A percentile compares a stretch with the other conserved stretches of the same genome.
Evolutionary conservation across 2,797 vertebrate species (phyloP).

Genomic region (Falco columbarius): DNA sequence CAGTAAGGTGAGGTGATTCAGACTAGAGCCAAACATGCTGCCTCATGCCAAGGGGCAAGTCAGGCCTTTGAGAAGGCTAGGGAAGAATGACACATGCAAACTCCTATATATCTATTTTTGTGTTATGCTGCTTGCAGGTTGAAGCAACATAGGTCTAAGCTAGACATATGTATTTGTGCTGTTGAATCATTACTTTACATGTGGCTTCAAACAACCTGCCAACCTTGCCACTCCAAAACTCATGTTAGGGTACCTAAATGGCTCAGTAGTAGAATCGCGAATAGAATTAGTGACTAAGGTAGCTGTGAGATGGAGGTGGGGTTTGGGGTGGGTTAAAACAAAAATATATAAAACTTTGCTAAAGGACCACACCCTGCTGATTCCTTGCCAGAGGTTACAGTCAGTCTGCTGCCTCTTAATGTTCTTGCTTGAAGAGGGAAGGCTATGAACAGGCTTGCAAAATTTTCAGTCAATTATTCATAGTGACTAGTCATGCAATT

Average conservation of each 20-base stretch:
- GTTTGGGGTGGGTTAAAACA: background rate
- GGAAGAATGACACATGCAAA: background rate
- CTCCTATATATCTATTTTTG: rapidly evolving
- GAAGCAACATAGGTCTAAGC: background rate
- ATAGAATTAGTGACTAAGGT: background rate
- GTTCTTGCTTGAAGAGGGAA: background rate
- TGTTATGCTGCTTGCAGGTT: background rate
- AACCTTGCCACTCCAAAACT: background rate
- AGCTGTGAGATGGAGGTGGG: background rate
- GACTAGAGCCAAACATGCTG: background rate
- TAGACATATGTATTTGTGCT: background rate
- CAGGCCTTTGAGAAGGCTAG: background rate
- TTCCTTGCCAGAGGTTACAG: background rate
- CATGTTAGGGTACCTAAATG: background rate
- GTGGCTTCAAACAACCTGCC: background rate
- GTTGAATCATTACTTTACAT: background rate
- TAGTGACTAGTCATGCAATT: background rate
- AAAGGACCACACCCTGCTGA: background rate
- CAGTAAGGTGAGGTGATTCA: background rate
- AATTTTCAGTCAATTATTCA: background rate
- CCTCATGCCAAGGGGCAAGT: background rate
- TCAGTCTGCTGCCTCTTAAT: background rate
- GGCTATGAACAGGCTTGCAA: background rate
- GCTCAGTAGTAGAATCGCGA: background rate
- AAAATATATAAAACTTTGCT: background rate